These are phyloP conservation scores for Mormyrus proboscirostris DNA, from an alignment of 2,797 vertebrate genomes.

Conservation along the genomic window DNA sequence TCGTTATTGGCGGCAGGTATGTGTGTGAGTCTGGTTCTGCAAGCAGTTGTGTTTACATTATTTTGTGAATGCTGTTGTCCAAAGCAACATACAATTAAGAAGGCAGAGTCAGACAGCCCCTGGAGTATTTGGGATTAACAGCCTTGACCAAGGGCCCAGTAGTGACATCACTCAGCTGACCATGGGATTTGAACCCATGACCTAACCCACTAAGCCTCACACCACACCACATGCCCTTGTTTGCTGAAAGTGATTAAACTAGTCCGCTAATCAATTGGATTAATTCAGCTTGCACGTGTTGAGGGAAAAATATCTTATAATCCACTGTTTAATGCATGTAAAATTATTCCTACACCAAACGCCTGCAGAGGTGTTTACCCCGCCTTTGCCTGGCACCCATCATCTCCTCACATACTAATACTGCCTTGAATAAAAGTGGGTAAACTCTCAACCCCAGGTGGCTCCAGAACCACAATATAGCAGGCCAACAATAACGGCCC, in stretches of 20 bases:
- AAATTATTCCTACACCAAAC: background rate
- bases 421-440: background rate
- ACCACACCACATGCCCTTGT: background rate
- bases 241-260: background rate
- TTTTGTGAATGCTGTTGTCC: background rate
- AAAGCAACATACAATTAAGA: background rate
- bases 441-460: background rate
- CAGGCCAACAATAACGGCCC: slow-evolving; percentile 15
- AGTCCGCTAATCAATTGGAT: background rate
- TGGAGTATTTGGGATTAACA: background rate
- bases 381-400: background rate
- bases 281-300: background rate
- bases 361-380: background rate
- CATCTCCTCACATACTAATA: background rate
- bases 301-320: background rate
- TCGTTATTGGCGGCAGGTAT: background rate
- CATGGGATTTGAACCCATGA: background rate
- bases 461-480: background rate
- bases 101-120: background rate
- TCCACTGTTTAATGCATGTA: background rate
- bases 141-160: background rate
- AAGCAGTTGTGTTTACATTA: background rate
- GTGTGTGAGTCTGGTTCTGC: background rate
- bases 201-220: background rate
- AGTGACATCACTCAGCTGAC: background rate